Percentiles rank a stretch among this genome's conserved stretches.
Conservation (phyloP, 2,888 invertebrate genomes). For the Chrysotoxum bicinctum region DNA sequence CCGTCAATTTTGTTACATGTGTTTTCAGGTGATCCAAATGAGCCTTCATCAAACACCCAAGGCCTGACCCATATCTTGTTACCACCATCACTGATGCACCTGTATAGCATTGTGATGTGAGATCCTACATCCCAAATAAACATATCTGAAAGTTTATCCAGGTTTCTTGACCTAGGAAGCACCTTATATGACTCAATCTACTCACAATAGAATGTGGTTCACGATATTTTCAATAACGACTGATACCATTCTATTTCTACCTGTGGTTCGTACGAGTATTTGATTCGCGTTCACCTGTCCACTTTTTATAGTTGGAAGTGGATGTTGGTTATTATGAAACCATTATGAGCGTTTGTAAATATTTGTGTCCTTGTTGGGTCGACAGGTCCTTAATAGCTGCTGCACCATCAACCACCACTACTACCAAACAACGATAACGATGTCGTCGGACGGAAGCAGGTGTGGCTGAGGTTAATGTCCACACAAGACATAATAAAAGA, state of each 20-base stretch:
- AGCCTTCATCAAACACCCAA: slow-evolving; percentile 13
- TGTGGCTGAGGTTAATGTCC: slow-evolving; percentile 64
- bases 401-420: too few species aligned
- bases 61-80: slow-evolving; percentile 34
- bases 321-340: slow-evolving; percentile 52
- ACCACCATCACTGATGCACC: slow-evolving; percentile 36
- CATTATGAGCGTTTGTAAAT: slow-evolving; percentile 59
- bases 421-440: not conserved
- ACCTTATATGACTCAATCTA: slow-evolving; percentile 55
- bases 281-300: slow-evolving; percentile 38
- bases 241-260: slow-evolving; percentile 22
- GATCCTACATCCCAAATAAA: slow-evolving; percentile 27
- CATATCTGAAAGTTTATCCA: slow-evolving; percentile 19
- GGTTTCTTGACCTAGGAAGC: slow-evolving; percentile 24
- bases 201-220: slow-evolving; percentile 36
- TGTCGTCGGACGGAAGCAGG: slow-evolving; percentile 58
- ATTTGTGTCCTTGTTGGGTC: slow-evolving; percentile 61
- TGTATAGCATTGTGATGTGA: slow-evolving; percentile 6
- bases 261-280: slow-evolving; percentile 35
- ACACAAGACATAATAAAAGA: slow-evolving; percentile 18
- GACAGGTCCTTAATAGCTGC: slow-evolving; percentile 48
- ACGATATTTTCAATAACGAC: not conserved
- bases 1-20: slow-evolving; percentile 26
- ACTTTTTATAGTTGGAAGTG: slow-evolving; percentile 31
- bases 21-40: slow-evolving; percentile 23